phyloP scores from a whole-genome alignment of 2,797 vertebrate genomes.

The Carapus acus region DNA sequence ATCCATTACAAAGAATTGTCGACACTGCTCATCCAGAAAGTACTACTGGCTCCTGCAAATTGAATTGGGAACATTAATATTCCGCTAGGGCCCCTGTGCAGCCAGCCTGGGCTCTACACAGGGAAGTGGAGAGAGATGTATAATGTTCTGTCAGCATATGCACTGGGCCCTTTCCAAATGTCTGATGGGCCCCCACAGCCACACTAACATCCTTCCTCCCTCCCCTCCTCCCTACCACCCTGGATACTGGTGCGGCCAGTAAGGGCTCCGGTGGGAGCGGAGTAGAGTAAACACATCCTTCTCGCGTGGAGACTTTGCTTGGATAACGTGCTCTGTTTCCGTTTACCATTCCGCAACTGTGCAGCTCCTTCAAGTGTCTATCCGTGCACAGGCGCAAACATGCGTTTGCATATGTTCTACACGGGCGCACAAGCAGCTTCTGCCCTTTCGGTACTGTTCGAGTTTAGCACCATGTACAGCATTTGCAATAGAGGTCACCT shows the following conservation, averaged over 20 bases:
- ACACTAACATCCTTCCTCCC: conserved; percentile 34
- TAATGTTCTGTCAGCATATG: conserved; percentile 70
- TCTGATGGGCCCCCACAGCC: conserved; percentile 54
- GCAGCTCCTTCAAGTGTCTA: conserved; percentile 15
- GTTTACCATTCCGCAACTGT: background rate
- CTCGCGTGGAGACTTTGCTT: conserved; percentile 7
- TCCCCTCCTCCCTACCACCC: conserved; percentile 15
- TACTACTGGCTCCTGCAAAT: conserved; percentile 58
- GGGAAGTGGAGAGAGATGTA: conserved; percentile 47
- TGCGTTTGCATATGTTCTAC: conserved; percentile 20
- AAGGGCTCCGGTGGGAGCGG: conserved; percentile 21
- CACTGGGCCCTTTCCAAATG: conserved; percentile 60
- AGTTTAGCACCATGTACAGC: conserved; percentile 34
- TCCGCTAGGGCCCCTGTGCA: conserved; percentile 53
- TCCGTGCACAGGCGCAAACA: conserved; percentile 15
- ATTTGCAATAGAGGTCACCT: conserved; percentile 57
- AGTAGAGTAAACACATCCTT: conserved; percentile 5
- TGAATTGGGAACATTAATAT: conserved; percentile 71
- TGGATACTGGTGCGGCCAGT: conserved; percentile 39
- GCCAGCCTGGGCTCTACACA: conserved; percentile 38
- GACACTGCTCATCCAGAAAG: conserved; percentile 65
- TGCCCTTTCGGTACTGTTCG: conserved; percentile 40
- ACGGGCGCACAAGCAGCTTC: conserved; percentile 25
- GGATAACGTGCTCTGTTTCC: background rate
- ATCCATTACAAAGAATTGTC: conserved; percentile 60